phyloP scores from a whole-genome alignment of 2,888 invertebrate species.

The Chrysodeixis includens region DNA sequence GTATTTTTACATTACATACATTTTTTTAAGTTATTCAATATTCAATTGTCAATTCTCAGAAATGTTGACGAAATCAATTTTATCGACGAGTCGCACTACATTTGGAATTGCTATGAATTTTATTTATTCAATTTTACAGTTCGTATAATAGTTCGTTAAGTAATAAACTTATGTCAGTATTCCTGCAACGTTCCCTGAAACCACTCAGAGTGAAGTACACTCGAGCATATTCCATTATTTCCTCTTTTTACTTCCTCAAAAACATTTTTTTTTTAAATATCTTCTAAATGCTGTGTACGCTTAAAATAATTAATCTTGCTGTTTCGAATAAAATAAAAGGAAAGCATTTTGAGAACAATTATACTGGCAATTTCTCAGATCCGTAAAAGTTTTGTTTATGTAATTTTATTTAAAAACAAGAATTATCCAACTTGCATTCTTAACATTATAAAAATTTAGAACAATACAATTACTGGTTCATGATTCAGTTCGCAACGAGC shows the following conservation, averaged over 20 bases:
- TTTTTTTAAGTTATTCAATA: no score
- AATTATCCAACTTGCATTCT: no score
- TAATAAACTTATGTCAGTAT: neutral
- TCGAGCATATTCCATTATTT: neutral
- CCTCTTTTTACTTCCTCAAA: neutral
- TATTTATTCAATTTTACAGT: neutral
- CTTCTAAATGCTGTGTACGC: neutral
- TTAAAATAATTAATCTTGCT: neutral
- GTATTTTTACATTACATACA: no score
- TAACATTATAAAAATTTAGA: neutral
- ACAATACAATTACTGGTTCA: neutral
- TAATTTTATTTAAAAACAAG: no score
- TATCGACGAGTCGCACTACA: no score
- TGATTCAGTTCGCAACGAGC: slow-evolving; percentile 29
- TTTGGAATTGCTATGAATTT: no score
- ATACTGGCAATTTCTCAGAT: neutral
- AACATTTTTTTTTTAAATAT: neutral
- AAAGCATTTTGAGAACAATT: neutral
- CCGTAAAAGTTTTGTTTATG: neutral
- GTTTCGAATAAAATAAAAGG: neutral
- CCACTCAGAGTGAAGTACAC: neutral
- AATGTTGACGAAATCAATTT: no score
- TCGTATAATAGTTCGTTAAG: neutral
- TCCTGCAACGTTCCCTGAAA: neutral
- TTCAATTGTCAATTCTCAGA: no score